Base-by-base conservation (phyloP, 2,797 vertebrate genomes). In the Tragopan temminckii region DNA sequence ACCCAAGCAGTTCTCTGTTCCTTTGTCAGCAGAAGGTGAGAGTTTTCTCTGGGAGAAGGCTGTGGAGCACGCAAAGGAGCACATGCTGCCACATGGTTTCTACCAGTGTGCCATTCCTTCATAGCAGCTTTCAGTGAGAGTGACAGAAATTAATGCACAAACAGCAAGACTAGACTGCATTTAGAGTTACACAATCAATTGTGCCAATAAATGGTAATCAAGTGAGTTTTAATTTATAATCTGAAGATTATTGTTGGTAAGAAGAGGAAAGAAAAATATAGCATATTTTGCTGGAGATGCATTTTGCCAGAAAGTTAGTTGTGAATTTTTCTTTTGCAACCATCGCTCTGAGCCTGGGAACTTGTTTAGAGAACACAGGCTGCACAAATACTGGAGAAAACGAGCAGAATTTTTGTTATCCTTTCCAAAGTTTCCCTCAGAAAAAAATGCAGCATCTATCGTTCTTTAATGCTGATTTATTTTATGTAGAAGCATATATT, bases 51-150 rank as follows among this genome's bases (percentile, higher is more conserved):
- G 57, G 63, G 55, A 79, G 25, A n/a, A 36, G 80, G 21, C 35
- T 40, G 31, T 24, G 36, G 36, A 66, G n/a, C 15, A 1, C 6
- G 33, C 0, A 0, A 48, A 43, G 59, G 46, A 59, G 11, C 0
- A 0, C 1, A 0, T 20, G 1, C 38, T 91, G 66, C 45, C 48
- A 31, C 35, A 9, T 82, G 29, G 7, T 50, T 91, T 80, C 79
- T 64, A 70, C 74, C 59, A 85, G 36, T 1, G 1, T 75, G 40
- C 29, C 20, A 4, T 87, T 90, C 58, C 2, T 61, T 76, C 31
- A 13, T 57, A 86, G 84, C 18, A 75, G 33, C 64, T 53, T 80
- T 53, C 57, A 70, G 64, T 67, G 31, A 42, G 81, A 74, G 46
- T 8, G 48, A 71, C 57, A 13, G 68, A 38, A 88, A 12, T 77